Conservation (phyloP, 1,140 invertebrate genomes). For the Philopotamus ludificatus region DNA sequence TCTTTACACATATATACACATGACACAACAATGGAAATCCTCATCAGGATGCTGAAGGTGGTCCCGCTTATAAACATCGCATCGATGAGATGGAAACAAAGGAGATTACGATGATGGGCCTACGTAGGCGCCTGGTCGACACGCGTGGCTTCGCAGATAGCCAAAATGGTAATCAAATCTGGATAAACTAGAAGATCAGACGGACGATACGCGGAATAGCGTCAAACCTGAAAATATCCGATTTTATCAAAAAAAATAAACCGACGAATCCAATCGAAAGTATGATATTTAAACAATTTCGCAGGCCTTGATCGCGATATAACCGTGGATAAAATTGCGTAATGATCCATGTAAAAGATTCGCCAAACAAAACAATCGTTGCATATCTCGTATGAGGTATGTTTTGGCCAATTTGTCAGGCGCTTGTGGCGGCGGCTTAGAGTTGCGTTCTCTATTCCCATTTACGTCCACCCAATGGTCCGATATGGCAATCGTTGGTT, state of each 20-base stretch:
- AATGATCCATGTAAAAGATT: conserved; percentile 6
- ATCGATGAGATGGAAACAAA: conserved; percentile 24
- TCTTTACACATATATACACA: conserved; percentile 8
- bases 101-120: conserved; percentile 11
- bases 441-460: conserved; percentile 11
- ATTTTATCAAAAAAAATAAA: not conserved
- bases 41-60: conserved; percentile 14
- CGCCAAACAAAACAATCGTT: conserved; percentile 19
- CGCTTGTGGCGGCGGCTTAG: conserved; percentile 24
- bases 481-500: conserved; percentile 7
- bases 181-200: too few species aligned
- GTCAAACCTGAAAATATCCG: not conserved
- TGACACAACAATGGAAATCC: conserved; percentile 20
- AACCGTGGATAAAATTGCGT: conserved; percentile 2
- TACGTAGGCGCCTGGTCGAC: not conserved
- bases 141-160: too few species aligned
- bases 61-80: conserved; percentile 23
- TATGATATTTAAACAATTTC: too few species aligned
- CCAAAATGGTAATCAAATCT: too few species aligned
- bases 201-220: too few species aligned
- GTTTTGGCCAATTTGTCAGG: conserved; percentile 30
- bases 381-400: conserved; percentile 28
- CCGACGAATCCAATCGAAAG: not conserved
- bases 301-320: too few species aligned
- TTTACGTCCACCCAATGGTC: conserved; percentile 10